Base-by-base conservation (phyloP, 2,113 vertebrate species). In the Passerina amoena region DNA sequence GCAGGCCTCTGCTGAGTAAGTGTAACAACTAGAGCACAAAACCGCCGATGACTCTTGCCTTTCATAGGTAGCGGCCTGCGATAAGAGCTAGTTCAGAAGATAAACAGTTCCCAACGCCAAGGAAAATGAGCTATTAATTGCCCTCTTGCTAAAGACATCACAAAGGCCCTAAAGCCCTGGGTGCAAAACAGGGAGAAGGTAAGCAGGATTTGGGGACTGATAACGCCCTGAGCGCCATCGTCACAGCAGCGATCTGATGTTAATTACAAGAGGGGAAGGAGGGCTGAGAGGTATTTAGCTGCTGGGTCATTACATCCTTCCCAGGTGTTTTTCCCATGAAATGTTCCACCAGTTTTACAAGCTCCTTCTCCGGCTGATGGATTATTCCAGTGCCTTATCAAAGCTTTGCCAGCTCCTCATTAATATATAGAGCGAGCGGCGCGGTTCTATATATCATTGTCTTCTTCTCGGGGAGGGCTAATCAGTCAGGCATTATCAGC, bases 401-500 rank as follows among this genome's bases (percentile, higher is more conserved):
- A 99, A 99, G 98, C 98, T 97, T 97, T 97, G 98, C 98, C 98
- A 99, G 98, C 98, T 97, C 98, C 98, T 99, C 98, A 98, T 99
- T 99, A 99, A 99, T 99, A 99, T 98, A 98, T 98, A 98, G 98
- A 98, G 98, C 94, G 96, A 97, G 97, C 97, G 21, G 86, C 87
- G 88, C 97, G 35, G 97, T 97, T 98, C 98, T 98, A 98, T 99
- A 98, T 98, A 98, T 99, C 98, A 99, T 98, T 99, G 98, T 99
- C 98, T 98, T 98, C 98, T 98, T 98, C 98, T 97, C 79, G 98
- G 98, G 98, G 98, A 98, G 98, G 98, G 98, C 98, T 98, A 98
- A 99, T 99, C 98, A 98, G 98, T 99, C 98, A 99, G 97, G 98
- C 98, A 98, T 98, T 99, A 99, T 99, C 98, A 99, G 98, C 98